A percentile compares a stretch with the other conserved stretches of the same genome.
These are phyloP conservation scores for Tholera decimalis DNA, from an alignment of 2,888 invertebrate genomes.

Conservation along the genomic window DNA sequence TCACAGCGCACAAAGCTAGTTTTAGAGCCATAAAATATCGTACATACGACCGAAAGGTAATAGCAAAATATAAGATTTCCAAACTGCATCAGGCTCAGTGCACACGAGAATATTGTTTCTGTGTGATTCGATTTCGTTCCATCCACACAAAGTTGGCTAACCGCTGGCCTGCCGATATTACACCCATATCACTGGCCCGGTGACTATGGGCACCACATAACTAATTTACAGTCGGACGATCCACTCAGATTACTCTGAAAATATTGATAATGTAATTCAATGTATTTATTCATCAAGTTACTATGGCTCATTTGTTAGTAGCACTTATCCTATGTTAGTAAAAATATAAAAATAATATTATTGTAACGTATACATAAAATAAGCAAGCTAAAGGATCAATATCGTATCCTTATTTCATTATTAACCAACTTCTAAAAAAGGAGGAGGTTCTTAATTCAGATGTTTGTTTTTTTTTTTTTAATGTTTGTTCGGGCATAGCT, in stretches of 20 bases:
- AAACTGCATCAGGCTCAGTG: constrained; percentile 44
- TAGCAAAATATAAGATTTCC: constrained; percentile 33
- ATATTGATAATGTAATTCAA: constrained; percentile 4
- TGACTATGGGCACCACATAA: constrained; percentile 46
- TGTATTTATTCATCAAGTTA: too few relatives aligned
- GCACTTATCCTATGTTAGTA: too few relatives aligned
- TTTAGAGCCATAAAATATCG: background rate
- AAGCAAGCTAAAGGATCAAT: constrained; percentile 12
- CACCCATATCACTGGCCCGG: constrained; percentile 51
- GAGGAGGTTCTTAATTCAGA: too few relatives aligned
- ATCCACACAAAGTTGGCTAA: constrained; percentile 55
- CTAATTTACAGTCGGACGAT: constrained; percentile 42
- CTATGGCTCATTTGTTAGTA: too few relatives aligned
- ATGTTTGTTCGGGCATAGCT: too few relatives aligned
- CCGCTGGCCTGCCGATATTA: constrained; percentile 56
- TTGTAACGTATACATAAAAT: too few relatives aligned
- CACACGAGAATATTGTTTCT: constrained; percentile 55
- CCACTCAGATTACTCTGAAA: constrained; percentile 1
- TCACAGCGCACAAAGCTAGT: background rate
- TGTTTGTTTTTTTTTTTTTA: too few relatives aligned
- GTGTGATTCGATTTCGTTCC: constrained; percentile 56
- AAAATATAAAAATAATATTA: too few relatives aligned
- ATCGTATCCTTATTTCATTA: constrained; percentile 15
- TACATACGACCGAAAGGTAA: constrained; percentile 13
- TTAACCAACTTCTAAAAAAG: too few relatives aligned